Conservation (phyloP, 2,113 vertebrate genomes). For the Malurus alboscapulatus region DNA sequence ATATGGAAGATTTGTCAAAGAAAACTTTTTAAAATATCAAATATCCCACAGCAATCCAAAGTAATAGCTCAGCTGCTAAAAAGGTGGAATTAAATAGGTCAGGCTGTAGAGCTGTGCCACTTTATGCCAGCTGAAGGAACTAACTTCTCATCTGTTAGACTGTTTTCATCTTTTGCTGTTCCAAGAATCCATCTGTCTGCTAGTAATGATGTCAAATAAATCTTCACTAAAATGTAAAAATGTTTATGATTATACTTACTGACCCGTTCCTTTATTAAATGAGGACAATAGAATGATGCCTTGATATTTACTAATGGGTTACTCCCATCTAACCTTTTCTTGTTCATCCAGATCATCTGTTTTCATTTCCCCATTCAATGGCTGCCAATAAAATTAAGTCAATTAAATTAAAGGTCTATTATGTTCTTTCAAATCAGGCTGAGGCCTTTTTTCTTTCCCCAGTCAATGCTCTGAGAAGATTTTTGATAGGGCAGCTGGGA, state of each 20-base stretch:
- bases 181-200: constrained; percentile 8
- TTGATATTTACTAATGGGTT: constrained; percentile 59
- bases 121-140: neutral
- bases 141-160: neutral
- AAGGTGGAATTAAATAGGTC: constrained; percentile 12
- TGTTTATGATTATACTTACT: constrained; percentile 50
- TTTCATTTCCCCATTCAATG: constrained; percentile 59
- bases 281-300: constrained; percentile 43
- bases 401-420: constrained; percentile 64
- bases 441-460: constrained; percentile 37
- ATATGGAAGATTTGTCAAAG: neutral
- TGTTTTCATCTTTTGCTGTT: constrained; percentile 6
- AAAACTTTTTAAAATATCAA: neutral
- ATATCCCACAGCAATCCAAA: neutral
- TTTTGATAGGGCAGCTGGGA: constrained; percentile 54
- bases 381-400: constrained; percentile 61
- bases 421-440: constrained; percentile 35
- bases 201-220: constrained; percentile 53
- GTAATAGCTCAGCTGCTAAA: neutral
- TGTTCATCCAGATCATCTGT: constrained; percentile 49
- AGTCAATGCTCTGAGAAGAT: constrained; percentile 10
- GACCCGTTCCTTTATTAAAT: constrained; percentile 51
- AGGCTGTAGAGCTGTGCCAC: neutral
- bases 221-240: constrained; percentile 57
- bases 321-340: constrained; percentile 54